Base-by-base conservation (phyloP, 2,797 vertebrate species). In the Telmatherina bonti region DNA sequence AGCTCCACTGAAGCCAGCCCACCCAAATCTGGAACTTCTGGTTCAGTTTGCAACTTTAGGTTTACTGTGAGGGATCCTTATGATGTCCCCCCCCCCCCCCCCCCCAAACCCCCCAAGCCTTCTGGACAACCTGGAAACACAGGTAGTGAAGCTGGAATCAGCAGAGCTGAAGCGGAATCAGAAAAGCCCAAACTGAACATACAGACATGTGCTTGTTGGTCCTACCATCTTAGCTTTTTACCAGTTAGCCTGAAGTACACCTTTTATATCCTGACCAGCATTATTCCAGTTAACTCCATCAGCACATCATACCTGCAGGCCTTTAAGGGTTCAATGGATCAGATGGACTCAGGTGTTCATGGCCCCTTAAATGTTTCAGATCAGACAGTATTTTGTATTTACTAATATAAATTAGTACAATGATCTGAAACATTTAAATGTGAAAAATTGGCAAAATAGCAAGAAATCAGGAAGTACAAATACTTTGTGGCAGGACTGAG, bases 71-170 rank as follows among this genome's bases (percentile, higher is more conserved):
- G 79, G 75, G 81, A 79, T 80, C 76, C 76, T 82, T 49, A 74
- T 75, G 61, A 80, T 87, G 81, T 88, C 82, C 85, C 80, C 84
- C 62, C 5, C n/a, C n/a, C n/a, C n/a, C n/a, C n/a, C n/a, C n/a
- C n/a, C n/a, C n/a, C n/a, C n/a, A n/a, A n/a, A n/a, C 27, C 67
- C 85, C 64, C 36, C 1, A 0, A 78, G 86, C 77, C 76, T 36
- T 63, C 64, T 58, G 74, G 60, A 52, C 67, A 78, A 75, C 67
- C 70, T 78, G 45, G 79, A 81, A 80, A 85, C 76, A 81, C 65
- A 76, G 59, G 53, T 67, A 67, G 20, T 56, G 58, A 67, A 63
- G 51, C 55, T 53, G 59, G 52, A 45, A 68, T 52, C 36, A 43
- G 52, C 20, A 66, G 20, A 18, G 2, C 26, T 66, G 51, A 41